Conservation (phyloP, 2,797 vertebrate species). For the Chiloscyllium punctatum region DNA sequence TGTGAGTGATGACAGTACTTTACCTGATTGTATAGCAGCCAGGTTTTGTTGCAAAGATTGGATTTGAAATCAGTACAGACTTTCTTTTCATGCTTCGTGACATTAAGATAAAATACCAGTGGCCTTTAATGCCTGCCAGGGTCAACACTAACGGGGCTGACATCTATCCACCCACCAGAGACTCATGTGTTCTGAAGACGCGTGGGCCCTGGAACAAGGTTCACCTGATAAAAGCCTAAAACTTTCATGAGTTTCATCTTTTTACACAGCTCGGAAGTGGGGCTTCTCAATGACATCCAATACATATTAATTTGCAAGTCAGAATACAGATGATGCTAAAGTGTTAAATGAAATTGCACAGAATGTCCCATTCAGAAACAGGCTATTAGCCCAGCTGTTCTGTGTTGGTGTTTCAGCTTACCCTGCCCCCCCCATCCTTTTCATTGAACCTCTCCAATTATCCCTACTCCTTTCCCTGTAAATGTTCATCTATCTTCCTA, state of each 20-base stretch:
- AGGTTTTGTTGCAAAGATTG: not conserved
- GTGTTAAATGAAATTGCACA: not conserved
- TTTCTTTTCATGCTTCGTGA: not conserved
- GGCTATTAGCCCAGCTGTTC: not conserved
- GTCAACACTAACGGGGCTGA: not conserved
- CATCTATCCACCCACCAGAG: not conserved
- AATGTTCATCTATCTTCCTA: not conserved
- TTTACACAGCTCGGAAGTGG: not conserved
- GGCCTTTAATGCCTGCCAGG: not conserved
- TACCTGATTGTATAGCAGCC: not conserved
- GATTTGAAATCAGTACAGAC: not conserved
- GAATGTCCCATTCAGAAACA: not conserved
- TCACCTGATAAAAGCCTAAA: not conserved
- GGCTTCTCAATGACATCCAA: not conserved
- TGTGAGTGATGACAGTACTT: constrained; percentile 15
- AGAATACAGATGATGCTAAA: not conserved
- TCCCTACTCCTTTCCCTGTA: not conserved
- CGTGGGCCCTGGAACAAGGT: not conserved
- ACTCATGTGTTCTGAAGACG: not conserved
- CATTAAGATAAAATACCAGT: constrained; percentile 25
- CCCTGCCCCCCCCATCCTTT: not conserved
- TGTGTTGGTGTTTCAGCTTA: not conserved
- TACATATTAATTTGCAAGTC: not conserved
- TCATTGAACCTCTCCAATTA: not conserved
- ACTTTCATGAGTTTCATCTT: not conserved